These are phyloP conservation scores for Leucoraja ocellata DNA, from an alignment of 2,797 vertebrate species.

Conservation along the genomic window DNA sequence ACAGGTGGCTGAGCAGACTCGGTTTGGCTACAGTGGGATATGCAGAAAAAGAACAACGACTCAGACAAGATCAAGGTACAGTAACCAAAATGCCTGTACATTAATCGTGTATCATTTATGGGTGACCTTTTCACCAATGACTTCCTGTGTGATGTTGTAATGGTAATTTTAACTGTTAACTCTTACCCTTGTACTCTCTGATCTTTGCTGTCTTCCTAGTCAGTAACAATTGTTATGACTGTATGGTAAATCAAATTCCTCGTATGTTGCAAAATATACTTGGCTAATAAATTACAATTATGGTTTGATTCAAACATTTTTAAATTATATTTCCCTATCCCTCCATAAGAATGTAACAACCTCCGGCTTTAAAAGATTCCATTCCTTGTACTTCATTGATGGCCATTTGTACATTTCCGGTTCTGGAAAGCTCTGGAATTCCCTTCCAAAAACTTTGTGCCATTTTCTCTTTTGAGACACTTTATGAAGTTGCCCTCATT, in stretches of 20 bases:
- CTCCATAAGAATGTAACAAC: too few relatives aligned
- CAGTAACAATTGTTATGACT: not conserved
- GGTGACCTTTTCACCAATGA: not conserved
- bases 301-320: too few relatives aligned
- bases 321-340: not conserved
- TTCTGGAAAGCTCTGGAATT: not conserved
- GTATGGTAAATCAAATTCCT: too few relatives aligned
- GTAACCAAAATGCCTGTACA: not conserved
- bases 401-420: not conserved
- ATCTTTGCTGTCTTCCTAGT: not conserved
- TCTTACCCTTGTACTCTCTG: not conserved
- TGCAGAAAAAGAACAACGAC: constrained; percentile 79
- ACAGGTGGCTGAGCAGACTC: constrained; percentile 93
- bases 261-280: too few relatives aligned
- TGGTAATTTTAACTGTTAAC: not conserved
- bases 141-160: not conserved
- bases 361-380: not conserved
- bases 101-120: not conserved
- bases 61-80: constrained; percentile 91
- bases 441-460: not conserved
- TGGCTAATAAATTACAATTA: too few relatives aligned
- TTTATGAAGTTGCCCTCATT: not conserved
- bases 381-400: not conserved
- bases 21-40: constrained; percentile 90
- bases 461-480: not conserved